Conservation (phyloP, 2,113 vertebrate genomes). For the Barnardius zonarius region DNA sequence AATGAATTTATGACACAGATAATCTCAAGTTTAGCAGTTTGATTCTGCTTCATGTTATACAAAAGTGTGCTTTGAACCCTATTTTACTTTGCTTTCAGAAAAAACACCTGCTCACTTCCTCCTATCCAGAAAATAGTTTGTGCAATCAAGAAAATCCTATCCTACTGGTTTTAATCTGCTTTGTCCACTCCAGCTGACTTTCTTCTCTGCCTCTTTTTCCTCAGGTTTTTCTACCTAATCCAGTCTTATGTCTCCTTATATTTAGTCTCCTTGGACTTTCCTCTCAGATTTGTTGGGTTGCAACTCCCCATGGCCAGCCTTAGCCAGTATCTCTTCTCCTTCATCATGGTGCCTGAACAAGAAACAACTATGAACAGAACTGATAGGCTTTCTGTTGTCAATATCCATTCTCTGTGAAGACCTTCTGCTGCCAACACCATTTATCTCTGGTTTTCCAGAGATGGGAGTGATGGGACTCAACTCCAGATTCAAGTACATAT, state of each 20-base stretch:
- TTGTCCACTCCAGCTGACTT: neutral
- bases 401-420: slow-evolving; percentile 3
- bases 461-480: neutral
- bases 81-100: neutral
- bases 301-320: neutral
- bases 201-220: neutral
- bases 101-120: neutral
- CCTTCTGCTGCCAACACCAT: slow-evolving; percentile 20
- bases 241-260: neutral
- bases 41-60: neutral
- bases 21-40: neutral
- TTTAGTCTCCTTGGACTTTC: neutral
- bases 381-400: neutral
- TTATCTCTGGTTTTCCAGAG: slow-evolving; percentile 3
- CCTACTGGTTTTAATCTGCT: neutral
- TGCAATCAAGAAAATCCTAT: neutral
- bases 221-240: neutral
- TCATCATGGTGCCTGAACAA: neutral
- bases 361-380: neutral
- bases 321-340: neutral
- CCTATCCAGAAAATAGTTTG: neutral
- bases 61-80: neutral
- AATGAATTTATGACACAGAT: slow-evolving; percentile 8
- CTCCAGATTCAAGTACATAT: neutral
- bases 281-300: neutral